phyloP scores from a whole-genome alignment of 2,888 invertebrate genomes.

The Campoplex nolae region DNA sequence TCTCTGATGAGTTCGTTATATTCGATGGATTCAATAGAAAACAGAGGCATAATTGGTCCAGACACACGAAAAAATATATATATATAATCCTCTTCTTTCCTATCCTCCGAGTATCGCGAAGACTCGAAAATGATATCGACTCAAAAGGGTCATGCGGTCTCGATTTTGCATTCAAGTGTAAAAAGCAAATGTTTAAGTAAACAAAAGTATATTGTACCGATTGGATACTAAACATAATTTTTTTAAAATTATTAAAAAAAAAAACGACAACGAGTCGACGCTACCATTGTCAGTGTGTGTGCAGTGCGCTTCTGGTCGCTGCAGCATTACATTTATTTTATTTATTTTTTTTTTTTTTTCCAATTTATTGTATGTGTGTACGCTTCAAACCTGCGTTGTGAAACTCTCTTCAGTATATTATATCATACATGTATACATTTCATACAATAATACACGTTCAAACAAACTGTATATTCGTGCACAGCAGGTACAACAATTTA shows the following conservation, averaged over 20 bases:
- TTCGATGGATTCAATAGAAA: conserved; percentile 20
- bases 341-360: conserved; percentile 59
- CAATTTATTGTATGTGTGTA: conserved; percentile 71
- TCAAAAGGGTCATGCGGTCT: conserved; percentile 64
- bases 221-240: conserved; percentile 16
- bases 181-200: conserved; percentile 12
- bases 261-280: conserved; percentile 69
- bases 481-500: conserved; percentile 44
- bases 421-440: conserved; percentile 27
- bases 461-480: conserved; percentile 23
- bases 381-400: conserved; percentile 69
- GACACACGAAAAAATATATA: not conserved
- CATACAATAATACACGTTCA: not conserved
- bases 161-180: conserved; percentile 49
- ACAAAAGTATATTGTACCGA: conserved; percentile 25
- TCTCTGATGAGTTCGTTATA: conserved; percentile 14
- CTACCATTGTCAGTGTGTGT: conserved; percentile 83
- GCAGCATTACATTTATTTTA: conserved; percentile 74
- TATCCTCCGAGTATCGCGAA: conserved; percentile 62
- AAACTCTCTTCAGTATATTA: conserved; percentile 55
- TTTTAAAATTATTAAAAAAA: conserved; percentile 51
- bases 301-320: conserved; percentile 83
- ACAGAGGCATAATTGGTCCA: not conserved
- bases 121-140: conserved; percentile 66
- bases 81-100: not conserved